A percentile compares a stretch with the other conserved stretches of the same genome.
Evolutionary conservation across 1,140 invertebrate genomes (phyloP).

Genomic region (Cydia fagiglandana): DNA sequence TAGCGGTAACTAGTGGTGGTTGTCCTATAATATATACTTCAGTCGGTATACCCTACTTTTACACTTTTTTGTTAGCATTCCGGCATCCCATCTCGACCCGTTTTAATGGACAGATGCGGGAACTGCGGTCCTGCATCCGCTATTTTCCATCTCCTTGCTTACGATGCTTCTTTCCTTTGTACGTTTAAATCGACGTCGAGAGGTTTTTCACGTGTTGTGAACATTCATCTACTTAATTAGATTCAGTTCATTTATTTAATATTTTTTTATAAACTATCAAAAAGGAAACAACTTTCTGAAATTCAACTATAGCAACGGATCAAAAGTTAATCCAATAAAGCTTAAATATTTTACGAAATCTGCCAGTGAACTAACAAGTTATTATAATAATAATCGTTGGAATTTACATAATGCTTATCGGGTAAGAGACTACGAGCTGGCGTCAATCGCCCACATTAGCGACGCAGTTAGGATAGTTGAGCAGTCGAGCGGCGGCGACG

Average conservation of each 20-base stretch:
- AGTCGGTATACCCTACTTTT: slow-evolving; percentile 45
- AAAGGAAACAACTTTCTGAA: no score
- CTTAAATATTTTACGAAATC: background rate
- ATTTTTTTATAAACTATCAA: no score
- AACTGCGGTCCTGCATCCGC: slow-evolving; percentile 45
- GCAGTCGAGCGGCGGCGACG: slow-evolving; percentile 22
- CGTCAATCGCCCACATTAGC: slow-evolving; percentile 36
- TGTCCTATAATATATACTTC: slow-evolving; percentile 39
- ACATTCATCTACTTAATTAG: background rate
- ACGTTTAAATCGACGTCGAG: slow-evolving; percentile 28
- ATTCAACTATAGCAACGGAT: background rate
- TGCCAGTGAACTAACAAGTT: background rate
- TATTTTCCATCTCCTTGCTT: slow-evolving; percentile 53
- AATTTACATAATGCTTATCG: slow-evolving; percentile 14
- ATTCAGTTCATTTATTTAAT: no score
- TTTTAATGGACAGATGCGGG: slow-evolving; percentile 51
- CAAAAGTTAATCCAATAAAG: background rate
- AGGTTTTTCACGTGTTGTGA: background rate
- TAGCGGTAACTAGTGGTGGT: background rate
- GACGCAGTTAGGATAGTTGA: slow-evolving; percentile 44
- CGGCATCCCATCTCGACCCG: slow-evolving; percentile 43
- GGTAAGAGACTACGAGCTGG: background rate
- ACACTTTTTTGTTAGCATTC: slow-evolving; percentile 51
- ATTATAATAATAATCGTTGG: slow-evolving; percentile 2
- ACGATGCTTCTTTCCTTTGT: slow-evolving; percentile 44